Evolutionary conservation across 2,888 invertebrate genomes (phyloP), one percentile per base, ranked within the genome.

Genomic region (Drosophila limbata): DNA sequence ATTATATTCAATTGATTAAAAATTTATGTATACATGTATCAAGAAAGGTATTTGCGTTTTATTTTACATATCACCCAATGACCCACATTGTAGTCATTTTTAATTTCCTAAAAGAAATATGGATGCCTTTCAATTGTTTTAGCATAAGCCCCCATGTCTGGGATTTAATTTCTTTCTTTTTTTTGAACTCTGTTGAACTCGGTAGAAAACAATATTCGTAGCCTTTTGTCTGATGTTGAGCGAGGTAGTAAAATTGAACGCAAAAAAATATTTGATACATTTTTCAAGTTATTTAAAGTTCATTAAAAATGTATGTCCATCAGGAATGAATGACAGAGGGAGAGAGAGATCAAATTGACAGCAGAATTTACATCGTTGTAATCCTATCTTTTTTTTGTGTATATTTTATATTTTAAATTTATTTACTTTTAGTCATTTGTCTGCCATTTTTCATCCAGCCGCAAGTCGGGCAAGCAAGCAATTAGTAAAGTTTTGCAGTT

Each of bases 231-330:
- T 75, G 75, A 66, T 62, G 69, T 77, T 63, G 69, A 57, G 56
- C 48, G 35, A 53, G 64, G 52, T 50, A 37, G 17, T 31, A 48
- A 57, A 42, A 52, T 17, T 9, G 35, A 37, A 44, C 2, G 35
- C 13, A 45, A 21, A 60, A 60, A 80, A 70, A 60, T 50, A 33
- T 50, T 45, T 45, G 40, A 70, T 77, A 70, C 45, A 85, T 79
- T 73, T 71, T 79, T 66, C 59, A 77, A 73, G 69, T 81, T 84
- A 76, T 73, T 85, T 82, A 82, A 84, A 82, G 77, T 82, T 77
- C 74, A 85, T 82, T 82, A 79, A 79, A 82, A 68, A 72, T 73
- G 21, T 44, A 75, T 68, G 60, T n/a, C 40, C 57, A 42, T 53
- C 64, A 48, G 28, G 48, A 60, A 25, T 42, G 19, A 51, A 25